phyloP scores from a whole-genome alignment of 1,140 invertebrate species.

The Trissolcus basalis region DNA sequence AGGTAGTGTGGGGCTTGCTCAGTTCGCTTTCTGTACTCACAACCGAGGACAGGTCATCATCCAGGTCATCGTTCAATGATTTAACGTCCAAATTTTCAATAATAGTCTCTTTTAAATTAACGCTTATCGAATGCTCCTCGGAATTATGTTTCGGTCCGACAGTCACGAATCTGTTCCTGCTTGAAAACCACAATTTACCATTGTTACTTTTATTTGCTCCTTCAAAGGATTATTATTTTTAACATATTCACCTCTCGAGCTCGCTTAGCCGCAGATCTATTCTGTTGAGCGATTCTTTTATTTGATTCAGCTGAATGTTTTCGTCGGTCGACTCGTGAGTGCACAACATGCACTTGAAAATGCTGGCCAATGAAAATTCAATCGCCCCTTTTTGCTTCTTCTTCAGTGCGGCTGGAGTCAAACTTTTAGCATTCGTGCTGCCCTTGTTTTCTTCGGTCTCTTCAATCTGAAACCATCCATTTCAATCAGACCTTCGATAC shows the following conservation, averaged over 20 bases:
- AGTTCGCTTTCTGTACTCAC: slow-evolving; percentile 32
- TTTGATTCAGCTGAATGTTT: slow-evolving; percentile 76
- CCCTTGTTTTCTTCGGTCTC: not conserved
- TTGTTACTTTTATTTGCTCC: not conserved
- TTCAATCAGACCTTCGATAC: too few relatives aligned
- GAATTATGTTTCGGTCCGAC: slow-evolving; percentile 20
- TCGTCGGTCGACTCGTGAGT: slow-evolving; percentile 77
- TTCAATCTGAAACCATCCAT: not conserved
- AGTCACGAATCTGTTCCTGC: slow-evolving; percentile 19
- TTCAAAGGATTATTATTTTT: not conserved
- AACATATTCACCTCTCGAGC: slow-evolving; percentile 71
- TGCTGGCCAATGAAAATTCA: slow-evolving; percentile 79
- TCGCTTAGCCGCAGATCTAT: slow-evolving; percentile 75
- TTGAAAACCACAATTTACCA: slow-evolving; percentile 3
- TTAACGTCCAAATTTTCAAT: slow-evolving; percentile 15
- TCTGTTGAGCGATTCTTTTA: slow-evolving; percentile 76
- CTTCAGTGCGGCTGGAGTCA: slow-evolving; percentile 1
- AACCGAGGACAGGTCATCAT: slow-evolving; percentile 53
- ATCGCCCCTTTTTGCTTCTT: slow-evolving; percentile 79
- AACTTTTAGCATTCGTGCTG: not conserved
- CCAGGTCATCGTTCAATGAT: slow-evolving; percentile 50
- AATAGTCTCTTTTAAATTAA: slow-evolving; percentile 18
- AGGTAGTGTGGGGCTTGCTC: slow-evolving; percentile 23
- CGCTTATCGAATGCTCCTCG: slow-evolving; percentile 14
- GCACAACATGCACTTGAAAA: slow-evolving; percentile 81